Evolutionary conservation across 2,888 invertebrate genomes (phyloP).

Genomic region (Lobophora halterata): DNA sequence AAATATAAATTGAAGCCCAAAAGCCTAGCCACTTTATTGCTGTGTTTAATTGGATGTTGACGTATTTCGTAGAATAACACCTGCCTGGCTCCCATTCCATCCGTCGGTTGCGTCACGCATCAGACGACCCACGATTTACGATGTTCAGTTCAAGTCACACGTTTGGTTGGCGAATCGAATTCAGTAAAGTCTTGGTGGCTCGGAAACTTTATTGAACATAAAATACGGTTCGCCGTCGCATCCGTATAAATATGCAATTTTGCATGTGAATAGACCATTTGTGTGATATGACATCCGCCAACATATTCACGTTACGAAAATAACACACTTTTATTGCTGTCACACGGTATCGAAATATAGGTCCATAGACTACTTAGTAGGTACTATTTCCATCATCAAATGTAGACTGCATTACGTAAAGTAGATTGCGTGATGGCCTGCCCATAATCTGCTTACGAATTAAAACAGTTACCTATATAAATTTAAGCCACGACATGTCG

Average conservation of each 20-base stretch:
- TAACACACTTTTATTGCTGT: constrained; percentile 2
- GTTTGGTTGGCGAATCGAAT: constrained; percentile 29
- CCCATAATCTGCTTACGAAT: too few relatives aligned
- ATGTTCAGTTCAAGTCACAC: constrained; percentile 25
- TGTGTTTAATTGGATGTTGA: too few relatives aligned
- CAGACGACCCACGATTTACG: constrained; percentile 30
- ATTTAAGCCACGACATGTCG: too few relatives aligned
- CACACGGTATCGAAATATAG: neutral
- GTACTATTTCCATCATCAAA: too few relatives aligned
- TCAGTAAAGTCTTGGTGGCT: constrained; percentile 19
- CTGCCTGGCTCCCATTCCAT: constrained; percentile 3
- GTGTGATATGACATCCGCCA: constrained; percentile 3
- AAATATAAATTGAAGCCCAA: too few relatives aligned
- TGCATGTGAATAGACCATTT: constrained; percentile 9
- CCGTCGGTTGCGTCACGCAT: constrained; percentile 29
- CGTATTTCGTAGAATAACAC: neutral
- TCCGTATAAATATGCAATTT: constrained; percentile 23
- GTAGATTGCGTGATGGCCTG: too few relatives aligned
- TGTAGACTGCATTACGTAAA: too few relatives aligned
- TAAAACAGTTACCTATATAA: too few relatives aligned
- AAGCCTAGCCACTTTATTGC: too few relatives aligned
- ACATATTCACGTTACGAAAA: neutral
- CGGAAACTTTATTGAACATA: constrained; percentile 22
- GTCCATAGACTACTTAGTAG: too few relatives aligned
- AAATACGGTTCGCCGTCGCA: constrained; percentile 18